phyloP scores from a whole-genome alignment of 2,797 vertebrate species.

The Harpagifer antarcticus region DNA sequence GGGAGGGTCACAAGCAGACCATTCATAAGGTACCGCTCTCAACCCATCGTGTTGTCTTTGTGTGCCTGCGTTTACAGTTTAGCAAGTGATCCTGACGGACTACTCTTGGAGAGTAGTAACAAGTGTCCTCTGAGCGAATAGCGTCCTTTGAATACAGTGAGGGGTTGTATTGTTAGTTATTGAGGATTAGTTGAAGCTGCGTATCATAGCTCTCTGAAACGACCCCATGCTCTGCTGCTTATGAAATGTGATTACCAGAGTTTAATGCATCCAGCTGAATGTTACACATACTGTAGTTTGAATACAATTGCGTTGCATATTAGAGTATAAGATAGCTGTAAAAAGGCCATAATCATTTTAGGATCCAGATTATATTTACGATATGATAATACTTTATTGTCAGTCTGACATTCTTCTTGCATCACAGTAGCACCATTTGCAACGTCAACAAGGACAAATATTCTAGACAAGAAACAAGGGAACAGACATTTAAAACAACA shows the following conservation, averaged over 20 bases:
- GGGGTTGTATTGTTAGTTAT: slow-evolving; percentile 1
- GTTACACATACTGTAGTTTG: neutral
- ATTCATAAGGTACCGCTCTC: slow-evolving; percentile 90
- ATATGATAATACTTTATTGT: no score
- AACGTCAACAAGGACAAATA: no score
- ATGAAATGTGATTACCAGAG: slow-evolving; percentile 1
- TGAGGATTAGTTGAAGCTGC: neutral
- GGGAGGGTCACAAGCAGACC: slow-evolving; percentile 94
- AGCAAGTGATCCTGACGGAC: neutral
- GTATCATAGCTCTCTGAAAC: slow-evolving; percentile 9
- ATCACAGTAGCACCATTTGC: no score
- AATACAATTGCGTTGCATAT: neutral
- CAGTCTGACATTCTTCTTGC: no score
- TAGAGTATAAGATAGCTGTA: neutral
- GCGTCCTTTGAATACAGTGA: neutral
- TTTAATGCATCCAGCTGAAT: neutral
- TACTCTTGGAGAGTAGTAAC: slow-evolving; percentile 6
- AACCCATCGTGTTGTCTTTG: slow-evolving; percentile 31
- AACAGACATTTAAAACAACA: no score
- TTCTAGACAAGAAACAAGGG: no score
- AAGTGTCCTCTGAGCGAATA: neutral
- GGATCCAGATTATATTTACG: neutral
- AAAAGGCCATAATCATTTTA: neutral
- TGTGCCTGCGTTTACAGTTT: slow-evolving; percentile 26
- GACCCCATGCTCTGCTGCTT: neutral